A percentile compares a stretch with the other conserved stretches of the same genome.
Conservation (phyloP, 1,140 invertebrate species). For the Megathymus violae region DNA sequence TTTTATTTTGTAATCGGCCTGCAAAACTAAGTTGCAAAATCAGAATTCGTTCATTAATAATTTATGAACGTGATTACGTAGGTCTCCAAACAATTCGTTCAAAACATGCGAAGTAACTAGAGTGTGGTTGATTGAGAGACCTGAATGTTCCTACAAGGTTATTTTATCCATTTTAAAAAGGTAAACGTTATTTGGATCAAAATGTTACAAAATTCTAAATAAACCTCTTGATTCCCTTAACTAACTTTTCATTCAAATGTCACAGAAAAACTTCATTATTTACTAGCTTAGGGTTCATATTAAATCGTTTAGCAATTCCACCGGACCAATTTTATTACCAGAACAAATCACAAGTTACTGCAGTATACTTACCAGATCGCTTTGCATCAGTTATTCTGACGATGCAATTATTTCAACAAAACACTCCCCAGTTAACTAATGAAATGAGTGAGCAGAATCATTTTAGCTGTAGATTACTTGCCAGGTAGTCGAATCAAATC, state of each 20-base stretch:
- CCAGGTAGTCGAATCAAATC: background rate
- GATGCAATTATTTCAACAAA: slow-evolving; percentile 22
- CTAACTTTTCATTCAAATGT: background rate
- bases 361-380: slow-evolving; percentile 21
- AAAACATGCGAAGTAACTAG: too few relatives aligned
- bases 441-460: background rate
- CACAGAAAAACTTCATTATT: background rate
- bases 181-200: too few relatives aligned
- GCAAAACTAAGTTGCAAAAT: too few relatives aligned
- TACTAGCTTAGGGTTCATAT: slow-evolving; percentile 4
- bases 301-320: slow-evolving; percentile 4
- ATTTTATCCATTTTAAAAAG: too few relatives aligned
- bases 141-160: too few relatives aligned
- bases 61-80: too few relatives aligned
- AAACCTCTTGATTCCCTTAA: background rate
- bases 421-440: background rate
- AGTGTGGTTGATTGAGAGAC: too few relatives aligned
- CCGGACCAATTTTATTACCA: slow-evolving; percentile 1
- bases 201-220: background rate
- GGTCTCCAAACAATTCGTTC: too few relatives aligned
- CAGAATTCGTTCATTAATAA: too few relatives aligned
- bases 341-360: slow-evolving; percentile 23
- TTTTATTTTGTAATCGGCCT: too few relatives aligned
- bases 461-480: background rate
- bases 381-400: slow-evolving; percentile 20